Conservation (phyloP, 1,140 invertebrate genomes). For the Melanaphis sacchari region DNA sequence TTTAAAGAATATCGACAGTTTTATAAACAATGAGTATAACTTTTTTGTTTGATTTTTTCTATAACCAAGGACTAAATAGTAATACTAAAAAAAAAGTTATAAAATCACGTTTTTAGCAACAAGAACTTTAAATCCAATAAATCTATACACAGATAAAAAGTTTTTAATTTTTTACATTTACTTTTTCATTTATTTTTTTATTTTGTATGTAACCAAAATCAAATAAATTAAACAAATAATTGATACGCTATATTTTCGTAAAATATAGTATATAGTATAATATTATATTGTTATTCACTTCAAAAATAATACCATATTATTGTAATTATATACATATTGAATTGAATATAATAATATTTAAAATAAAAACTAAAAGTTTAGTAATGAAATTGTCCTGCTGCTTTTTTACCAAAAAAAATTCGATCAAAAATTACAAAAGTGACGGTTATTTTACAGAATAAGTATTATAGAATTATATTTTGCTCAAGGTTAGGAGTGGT, state of each 20-base stretch:
- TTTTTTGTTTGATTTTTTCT: neutral
- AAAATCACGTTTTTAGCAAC: neutral
- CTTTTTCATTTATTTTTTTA: too few relatives aligned
- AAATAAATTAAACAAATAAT: neutral
- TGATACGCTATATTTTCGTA: neutral
- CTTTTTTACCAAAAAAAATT: neutral
- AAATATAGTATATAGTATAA: too few relatives aligned
- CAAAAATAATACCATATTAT: neutral
- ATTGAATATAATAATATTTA: neutral
- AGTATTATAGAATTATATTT: neutral
- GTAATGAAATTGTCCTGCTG: neutral
- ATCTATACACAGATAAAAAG: neutral
- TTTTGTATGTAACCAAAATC: neutral
- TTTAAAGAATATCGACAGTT: neutral
- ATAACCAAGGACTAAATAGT: neutral
- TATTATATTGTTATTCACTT: neutral
- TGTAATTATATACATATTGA: neutral
- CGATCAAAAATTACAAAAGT: neutral
- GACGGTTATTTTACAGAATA: neutral
- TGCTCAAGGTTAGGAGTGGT: neutral
- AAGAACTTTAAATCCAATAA: neutral
- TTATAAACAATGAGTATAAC: neutral
- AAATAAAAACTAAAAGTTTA: neutral
- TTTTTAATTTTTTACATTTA: neutral
- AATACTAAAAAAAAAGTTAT: neutral